These are phyloP conservation scores for Rhinophrynus dorsalis DNA, from an alignment of 2,797 vertebrate genomes.

Conservation along the genomic window DNA sequence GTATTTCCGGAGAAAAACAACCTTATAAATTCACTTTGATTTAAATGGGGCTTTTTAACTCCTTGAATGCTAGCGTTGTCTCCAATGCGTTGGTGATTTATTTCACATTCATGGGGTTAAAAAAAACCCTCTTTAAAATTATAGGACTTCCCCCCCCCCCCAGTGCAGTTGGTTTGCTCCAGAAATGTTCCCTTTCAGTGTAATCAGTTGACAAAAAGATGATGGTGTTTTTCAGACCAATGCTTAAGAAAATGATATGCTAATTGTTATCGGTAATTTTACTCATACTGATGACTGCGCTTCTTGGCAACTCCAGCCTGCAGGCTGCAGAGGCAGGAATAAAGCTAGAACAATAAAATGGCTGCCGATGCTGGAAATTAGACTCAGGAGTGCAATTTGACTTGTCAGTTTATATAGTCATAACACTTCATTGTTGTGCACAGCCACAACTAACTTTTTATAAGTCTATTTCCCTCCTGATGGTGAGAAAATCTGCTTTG, in stretches of 20 bases:
- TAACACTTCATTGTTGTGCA: constrained; percentile 67
- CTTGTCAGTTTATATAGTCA: constrained; percentile 78
- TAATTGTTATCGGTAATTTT: constrained; percentile 73
- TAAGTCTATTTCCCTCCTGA: constrained; percentile 60
- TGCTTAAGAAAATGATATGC: constrained; percentile 55
- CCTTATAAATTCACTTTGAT: too few relatives aligned
- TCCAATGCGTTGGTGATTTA: too few relatives aligned
- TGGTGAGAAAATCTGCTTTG: constrained; percentile 57
- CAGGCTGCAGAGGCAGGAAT: constrained; percentile 60
- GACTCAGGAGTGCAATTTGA: constrained; percentile 70
- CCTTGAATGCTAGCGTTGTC: too few relatives aligned
- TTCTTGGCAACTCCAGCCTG: constrained; percentile 59
- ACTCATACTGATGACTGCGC: constrained; percentile 62
- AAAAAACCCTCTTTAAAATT: too few relatives aligned
- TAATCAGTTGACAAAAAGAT: too few relatives aligned
- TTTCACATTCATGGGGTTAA: too few relatives aligned
- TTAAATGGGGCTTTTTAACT: too few relatives aligned
- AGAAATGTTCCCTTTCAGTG: too few relatives aligned
- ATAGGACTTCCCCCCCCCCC: too few relatives aligned
- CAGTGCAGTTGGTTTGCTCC: too few relatives aligned
- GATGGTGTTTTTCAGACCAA: constrained; percentile 45
- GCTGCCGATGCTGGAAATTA: constrained; percentile 66
- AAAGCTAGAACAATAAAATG: constrained; percentile 57
- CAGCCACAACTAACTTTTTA: constrained; percentile 62
- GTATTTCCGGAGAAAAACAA: too few relatives aligned